These are phyloP conservation scores for Eulemur rubriventer DNA, from an alignment of 2,797 vertebrate species.

Conservation along the genomic window DNA sequence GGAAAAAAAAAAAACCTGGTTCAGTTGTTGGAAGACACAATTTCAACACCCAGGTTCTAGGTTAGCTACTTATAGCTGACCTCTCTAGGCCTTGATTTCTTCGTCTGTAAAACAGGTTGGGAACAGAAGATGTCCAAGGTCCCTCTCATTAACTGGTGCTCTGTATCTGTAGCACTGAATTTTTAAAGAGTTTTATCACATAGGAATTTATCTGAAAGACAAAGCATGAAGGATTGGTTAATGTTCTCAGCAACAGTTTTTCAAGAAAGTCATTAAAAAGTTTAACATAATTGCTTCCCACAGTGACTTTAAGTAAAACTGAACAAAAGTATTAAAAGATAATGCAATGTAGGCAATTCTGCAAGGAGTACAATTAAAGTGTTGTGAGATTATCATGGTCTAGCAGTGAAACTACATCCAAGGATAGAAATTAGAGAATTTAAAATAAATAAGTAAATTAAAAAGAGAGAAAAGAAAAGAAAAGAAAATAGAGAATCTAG, in stretches of 20 bases:
- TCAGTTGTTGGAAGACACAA: background rate
- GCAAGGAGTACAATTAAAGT: background rate
- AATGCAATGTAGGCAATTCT: constrained; percentile 1
- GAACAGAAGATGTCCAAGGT: constrained; percentile 30
- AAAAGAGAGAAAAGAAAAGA: too few relatives aligned
- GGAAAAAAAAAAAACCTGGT: background rate
- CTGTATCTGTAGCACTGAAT: constrained; percentile 28
- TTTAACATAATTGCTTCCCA: constrained; percentile 16
- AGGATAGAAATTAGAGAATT: constrained; percentile 33
- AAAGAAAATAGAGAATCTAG: background rate
- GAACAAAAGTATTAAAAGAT: background rate
- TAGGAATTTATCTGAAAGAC: constrained; percentile 52
- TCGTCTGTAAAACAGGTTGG: constrained; percentile 5
- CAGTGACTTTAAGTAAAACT: constrained; percentile 37
- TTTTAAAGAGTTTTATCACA: constrained; percentile 53
- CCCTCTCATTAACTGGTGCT: constrained; percentile 29
- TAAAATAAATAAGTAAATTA: constrained; percentile 3
- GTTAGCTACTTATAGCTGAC: constrained; percentile 9
- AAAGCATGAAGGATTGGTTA: constrained; percentile 23
- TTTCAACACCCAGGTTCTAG: constrained; percentile 1
- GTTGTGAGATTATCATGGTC: background rate
- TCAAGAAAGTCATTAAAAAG: constrained; percentile 7
- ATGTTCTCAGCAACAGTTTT: constrained; percentile 6
- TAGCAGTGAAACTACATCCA: constrained; percentile 6
- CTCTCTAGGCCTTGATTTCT: constrained; percentile 29